Evolutionary conservation across 92 coral and sea anemone species (phyloP), one percentile per base, ranked within the genome.

Genomic region (Pocillopora meandrina): DNA sequence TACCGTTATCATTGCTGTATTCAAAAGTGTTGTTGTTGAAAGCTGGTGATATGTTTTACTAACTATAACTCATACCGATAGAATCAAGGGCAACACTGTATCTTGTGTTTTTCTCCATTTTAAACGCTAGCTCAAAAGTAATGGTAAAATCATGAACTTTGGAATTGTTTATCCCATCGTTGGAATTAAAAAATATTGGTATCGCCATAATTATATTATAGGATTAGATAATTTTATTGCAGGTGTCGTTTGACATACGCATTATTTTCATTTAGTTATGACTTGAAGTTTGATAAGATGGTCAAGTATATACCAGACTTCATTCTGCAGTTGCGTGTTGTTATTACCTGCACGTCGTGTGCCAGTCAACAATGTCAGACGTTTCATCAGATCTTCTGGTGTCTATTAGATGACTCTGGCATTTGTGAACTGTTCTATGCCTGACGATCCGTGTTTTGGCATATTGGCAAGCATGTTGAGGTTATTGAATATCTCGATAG

Each of bases 221-320:
- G 2, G 49, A 42, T 42, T 5, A 42, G 49, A 42, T 42, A 2
- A 42, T 42, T 42, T 42, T 42, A 42, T 42, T 2, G 49, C 49
- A 42, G 49, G 49, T 42, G 49, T 42, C 49, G 49, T 42, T 42
- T 33, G 3, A 82, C 64, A 61, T 72, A 72, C 17, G 11, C 26
- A 77, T 77, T 13, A 17, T 56, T 33, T 57, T 77, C 47, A 14
- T 42, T 77, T 62, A 33, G 12, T 62, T 19, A 77, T 77, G 18
- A 60, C 47, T 42, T 42, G 49, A 59, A 26, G 49, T 77, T 77
- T 77, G 60, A 56, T 19, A 11, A 78, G 42, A 4, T 31, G 36
- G 18, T 78, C 82, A 6, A 60, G 18, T 21, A 78, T 78, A 31
- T 78, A 16, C 69, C 70, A 78, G 5, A 63, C 70, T 61, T 79